These are phyloP conservation scores for Percina caprodes DNA, from an alignment of 2,113 vertebrate species.

Conservation along the genomic window DNA sequence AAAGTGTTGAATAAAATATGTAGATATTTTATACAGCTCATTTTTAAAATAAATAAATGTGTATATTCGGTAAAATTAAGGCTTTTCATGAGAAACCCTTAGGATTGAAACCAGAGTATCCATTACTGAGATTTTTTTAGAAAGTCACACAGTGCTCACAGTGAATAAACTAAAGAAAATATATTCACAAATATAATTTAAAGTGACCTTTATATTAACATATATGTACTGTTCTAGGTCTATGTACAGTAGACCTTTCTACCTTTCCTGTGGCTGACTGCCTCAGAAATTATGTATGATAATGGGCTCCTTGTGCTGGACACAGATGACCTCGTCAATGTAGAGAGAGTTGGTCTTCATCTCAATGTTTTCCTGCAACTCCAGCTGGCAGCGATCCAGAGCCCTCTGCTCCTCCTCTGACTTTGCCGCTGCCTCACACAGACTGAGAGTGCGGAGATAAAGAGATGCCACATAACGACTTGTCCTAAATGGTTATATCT, in stretches of 20 bases:
- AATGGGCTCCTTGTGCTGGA: slow-evolving; percentile 86
- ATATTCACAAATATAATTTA: background rate
- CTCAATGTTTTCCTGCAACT: slow-evolving; percentile 89
- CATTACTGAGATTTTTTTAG: too few species aligned
- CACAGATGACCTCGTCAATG: slow-evolving; percentile 91
- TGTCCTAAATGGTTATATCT: background rate
- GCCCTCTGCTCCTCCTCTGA: slow-evolving; percentile 85
- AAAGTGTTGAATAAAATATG: too few species aligned
- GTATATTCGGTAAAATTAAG: too few species aligned
- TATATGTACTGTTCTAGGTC: too few species aligned
- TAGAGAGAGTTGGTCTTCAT: slow-evolving; percentile 89
- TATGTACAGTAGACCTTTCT: background rate
- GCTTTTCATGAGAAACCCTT: too few species aligned
- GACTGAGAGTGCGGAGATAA: slow-evolving; percentile 69
- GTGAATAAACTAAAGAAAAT: background rate
- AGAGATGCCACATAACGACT: background rate
- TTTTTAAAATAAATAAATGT: too few species aligned
- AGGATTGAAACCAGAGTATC: too few species aligned
- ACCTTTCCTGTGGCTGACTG: background rate
- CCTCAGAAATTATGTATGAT: slow-evolving; percentile 81
- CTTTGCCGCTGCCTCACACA: slow-evolving; percentile 79
- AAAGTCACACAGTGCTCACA: background rate
- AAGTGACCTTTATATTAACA: background rate
- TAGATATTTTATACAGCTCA: too few species aligned
- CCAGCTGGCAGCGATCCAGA: slow-evolving; percentile 84